A percentile compares a stretch with the other conserved stretches of the same genome.
Evolutionary conservation across 2,113 vertebrate species (phyloP).

Genomic region (Xiphophorus maculatus): DNA sequence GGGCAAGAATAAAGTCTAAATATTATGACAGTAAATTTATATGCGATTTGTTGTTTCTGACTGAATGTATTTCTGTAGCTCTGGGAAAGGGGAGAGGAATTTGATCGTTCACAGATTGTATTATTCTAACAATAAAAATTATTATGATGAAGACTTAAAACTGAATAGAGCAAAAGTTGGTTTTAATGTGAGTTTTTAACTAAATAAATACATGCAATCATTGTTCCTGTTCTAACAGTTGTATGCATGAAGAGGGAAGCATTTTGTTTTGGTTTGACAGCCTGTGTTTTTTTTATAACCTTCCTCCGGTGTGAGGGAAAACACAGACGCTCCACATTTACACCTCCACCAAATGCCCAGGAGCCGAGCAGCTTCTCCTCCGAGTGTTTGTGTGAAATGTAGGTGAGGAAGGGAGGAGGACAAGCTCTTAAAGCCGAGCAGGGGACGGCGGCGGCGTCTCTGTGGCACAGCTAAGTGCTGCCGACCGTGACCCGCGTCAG

Average conservation of each 20-base stretch:
- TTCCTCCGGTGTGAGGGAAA: constrained; percentile 13
- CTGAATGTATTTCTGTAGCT: too few species aligned
- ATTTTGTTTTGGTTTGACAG: constrained; percentile 1
- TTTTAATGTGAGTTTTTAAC: not conserved
- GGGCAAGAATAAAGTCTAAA: too few species aligned
- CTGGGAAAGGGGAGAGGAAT: too few species aligned
- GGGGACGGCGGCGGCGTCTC: constrained; percentile 27
- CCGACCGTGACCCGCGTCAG: constrained; percentile 31
- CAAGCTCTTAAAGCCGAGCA: constrained; percentile 1
- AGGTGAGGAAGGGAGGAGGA: constrained; percentile 10
- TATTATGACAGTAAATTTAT: too few species aligned
- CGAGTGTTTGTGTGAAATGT: constrained; percentile 23
- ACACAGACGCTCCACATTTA: constrained; percentile 40
- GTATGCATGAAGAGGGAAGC: not conserved
- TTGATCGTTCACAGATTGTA: too few species aligned
- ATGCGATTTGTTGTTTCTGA: too few species aligned
- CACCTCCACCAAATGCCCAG: constrained; percentile 31
- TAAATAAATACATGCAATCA: too few species aligned
- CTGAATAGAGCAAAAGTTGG: not conserved
- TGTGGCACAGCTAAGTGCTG: constrained; percentile 65
- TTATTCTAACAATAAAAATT: too few species aligned
- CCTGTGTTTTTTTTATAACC: not conserved
- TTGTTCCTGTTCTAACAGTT: not conserved
- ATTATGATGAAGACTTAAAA: not conserved
- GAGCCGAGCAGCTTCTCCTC: constrained; percentile 6